Evolutionary conservation across 2,888 invertebrate genomes (phyloP).

Genomic region (Amorpha juglandis): DNA sequence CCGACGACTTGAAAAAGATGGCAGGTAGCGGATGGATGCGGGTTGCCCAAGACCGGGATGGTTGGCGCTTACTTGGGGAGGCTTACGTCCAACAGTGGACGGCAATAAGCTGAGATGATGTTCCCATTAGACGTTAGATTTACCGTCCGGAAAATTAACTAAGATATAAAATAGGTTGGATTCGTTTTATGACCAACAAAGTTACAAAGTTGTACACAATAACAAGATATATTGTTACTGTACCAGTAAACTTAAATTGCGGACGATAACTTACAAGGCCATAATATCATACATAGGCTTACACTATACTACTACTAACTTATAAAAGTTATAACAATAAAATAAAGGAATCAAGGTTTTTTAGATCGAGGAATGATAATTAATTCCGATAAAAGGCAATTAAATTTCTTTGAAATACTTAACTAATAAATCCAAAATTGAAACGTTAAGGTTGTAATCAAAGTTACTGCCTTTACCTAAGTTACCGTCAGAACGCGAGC

Average conservation of each 20-base stretch:
- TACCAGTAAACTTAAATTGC: no score
- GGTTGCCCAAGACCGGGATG: no score
- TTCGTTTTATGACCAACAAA: neutral
- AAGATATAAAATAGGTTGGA: neutral
- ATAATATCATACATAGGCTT: neutral
- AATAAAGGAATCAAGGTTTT: neutral
- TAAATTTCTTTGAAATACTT: neutral
- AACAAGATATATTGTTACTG: no score
- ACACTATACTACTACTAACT: no score
- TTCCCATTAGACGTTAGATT: no score
- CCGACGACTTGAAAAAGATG: no score
- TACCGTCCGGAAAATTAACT: neutral
- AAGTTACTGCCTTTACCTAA: neutral
- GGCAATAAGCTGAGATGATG: no score
- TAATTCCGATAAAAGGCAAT: slow-evolving; percentile 2
- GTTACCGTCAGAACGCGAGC: neutral
- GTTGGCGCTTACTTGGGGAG: no score
- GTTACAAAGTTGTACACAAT: no score
- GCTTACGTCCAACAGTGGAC: no score
- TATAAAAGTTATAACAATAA: neutral
- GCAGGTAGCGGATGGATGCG: no score
- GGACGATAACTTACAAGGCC: no score
- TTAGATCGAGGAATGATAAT: neutral
- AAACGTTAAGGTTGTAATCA: neutral
- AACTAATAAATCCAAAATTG: neutral